Base-by-base conservation (phyloP, 2,797 vertebrate species). In the Cynopterus sphinx region DNA sequence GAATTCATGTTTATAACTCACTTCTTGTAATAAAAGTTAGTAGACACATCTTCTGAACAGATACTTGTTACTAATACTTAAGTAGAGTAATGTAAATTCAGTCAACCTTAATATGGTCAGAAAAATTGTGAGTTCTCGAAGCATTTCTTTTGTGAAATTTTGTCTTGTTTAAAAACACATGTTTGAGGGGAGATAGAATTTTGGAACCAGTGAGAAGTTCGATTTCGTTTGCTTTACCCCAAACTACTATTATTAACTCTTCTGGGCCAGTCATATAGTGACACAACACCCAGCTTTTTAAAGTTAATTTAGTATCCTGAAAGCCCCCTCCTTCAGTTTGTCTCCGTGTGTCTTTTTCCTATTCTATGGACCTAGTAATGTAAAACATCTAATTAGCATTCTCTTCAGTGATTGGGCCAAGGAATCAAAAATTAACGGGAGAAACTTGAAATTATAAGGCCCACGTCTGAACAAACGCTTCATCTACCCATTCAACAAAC, bases 311-410 rank as follows among this genome's bases (percentile, higher is more conserved):
- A 61, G 12, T 68, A 5, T 17, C 17, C 31, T 73, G 17, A 77
- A 5, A 4, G 41, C 90, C 10, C 4, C 46, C 21, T n/a, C 85
- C 22, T 71, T 87, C 10, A 0, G 41, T 28, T 17, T 85, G 2
- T 75, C 90, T 91, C 24, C 28, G 67, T 10, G 17, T 74, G 65
- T 94, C 55, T 93, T 96, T 95, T 4, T 39, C 53, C 46, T 67
- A 53, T 11, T 87, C 28, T 11, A 17, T 91, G 81, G 17, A n/a
- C 9, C 90, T 65, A 49, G 53, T 36, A 39, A 36, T 96, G 10
- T 79, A 82, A 55, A 65, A 1, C 3, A 31, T 24, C 22, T 83
- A 24, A 16, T 7, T 93, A 53, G 26, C 15, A 4, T 59, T 95
- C 81, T 41, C 36, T 2, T 91, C 57, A 49, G 33, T 5, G 0